Conservation (phyloP, 2,888 invertebrate genomes). For the Lasioglossum figueresi region DNA sequence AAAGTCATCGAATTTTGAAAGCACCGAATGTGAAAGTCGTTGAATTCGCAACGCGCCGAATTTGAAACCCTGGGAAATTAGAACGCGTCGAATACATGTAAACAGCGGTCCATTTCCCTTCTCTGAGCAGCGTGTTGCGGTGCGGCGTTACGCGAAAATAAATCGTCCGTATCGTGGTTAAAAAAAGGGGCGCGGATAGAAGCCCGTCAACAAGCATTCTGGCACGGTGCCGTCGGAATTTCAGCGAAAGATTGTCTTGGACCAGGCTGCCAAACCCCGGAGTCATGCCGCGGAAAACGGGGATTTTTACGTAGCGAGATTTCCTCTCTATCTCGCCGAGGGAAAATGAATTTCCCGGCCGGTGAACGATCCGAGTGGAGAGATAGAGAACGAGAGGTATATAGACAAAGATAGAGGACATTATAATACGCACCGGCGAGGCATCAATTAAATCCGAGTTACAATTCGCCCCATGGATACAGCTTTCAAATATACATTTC, state of each 20-base stretch:
- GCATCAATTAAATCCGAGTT: slow-evolving; percentile 16
- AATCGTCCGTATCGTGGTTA: slow-evolving; percentile 34
- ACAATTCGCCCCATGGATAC: neutral
- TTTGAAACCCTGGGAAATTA: neutral
- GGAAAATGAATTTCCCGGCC: slow-evolving; percentile 40
- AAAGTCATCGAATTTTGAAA: too few relatives aligned
- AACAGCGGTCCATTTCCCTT: neutral
- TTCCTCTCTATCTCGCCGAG: neutral
- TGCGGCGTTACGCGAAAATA: slow-evolving; percentile 44
- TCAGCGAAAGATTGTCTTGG: slow-evolving; percentile 52
- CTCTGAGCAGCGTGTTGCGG: neutral
- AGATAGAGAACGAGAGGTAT: neutral
- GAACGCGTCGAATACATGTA: neutral
- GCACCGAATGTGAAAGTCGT: too few relatives aligned
- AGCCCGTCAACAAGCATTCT: slow-evolving; percentile 71
- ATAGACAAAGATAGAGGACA: neutral
- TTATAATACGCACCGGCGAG: neutral
- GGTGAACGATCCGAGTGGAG: neutral
- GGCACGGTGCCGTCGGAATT: slow-evolving; percentile 71
- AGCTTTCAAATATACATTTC: neutral
- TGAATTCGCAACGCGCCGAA: neutral
- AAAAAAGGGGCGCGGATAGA: slow-evolving; percentile 34
- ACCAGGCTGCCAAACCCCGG: slow-evolving; percentile 48
- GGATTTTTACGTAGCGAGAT: slow-evolving; percentile 10
- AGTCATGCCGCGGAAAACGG: slow-evolving; percentile 48